A percentile compares a stretch with the other conserved stretches of the same genome.
phyloP scores from a whole-genome alignment of 2,113 vertebrate genomes.

The Leptosomus discolor region DNA sequence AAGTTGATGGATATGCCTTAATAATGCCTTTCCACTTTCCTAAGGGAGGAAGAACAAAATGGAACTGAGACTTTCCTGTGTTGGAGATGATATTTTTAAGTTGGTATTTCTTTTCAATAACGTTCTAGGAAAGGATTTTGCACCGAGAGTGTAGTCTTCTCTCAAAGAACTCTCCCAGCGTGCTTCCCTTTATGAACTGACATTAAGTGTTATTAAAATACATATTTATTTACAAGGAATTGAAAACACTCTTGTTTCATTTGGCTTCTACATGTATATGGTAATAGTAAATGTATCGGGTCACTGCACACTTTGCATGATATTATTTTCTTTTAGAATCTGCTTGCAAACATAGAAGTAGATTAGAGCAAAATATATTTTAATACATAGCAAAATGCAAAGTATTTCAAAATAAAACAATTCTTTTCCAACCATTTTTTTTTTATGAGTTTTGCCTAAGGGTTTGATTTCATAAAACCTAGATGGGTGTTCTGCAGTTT shows the following conservation, averaged over 20 bases:
- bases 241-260: slow-evolving; percentile 26
- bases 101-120: slow-evolving; percentile 32
- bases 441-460: not conserved
- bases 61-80: not conserved
- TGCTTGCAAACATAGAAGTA: not conserved
- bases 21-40: slow-evolving; percentile 15
- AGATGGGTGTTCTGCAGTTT: not conserved
- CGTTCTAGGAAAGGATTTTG: slow-evolving; percentile 34
- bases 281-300: not conserved
- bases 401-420: not conserved
- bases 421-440: not conserved
- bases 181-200: not conserved
- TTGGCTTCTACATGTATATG: not conserved
- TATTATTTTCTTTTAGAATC: not conserved
- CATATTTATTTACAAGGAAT: slow-evolving; percentile 39
- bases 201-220: slow-evolving; percentile 56
- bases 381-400: not conserved
- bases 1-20: slow-evolving; percentile 36
- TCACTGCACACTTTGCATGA: not conserved
- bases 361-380: not conserved
- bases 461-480: slow-evolving; percentile 26
- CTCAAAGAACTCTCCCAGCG: not conserved
- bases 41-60: slow-evolving; percentile 1
- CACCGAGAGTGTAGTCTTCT: not conserved
- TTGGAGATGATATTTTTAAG: not conserved